Base-by-base conservation (phyloP, 1,140 invertebrate genomes). In the Drosophila athabasca region DNA sequence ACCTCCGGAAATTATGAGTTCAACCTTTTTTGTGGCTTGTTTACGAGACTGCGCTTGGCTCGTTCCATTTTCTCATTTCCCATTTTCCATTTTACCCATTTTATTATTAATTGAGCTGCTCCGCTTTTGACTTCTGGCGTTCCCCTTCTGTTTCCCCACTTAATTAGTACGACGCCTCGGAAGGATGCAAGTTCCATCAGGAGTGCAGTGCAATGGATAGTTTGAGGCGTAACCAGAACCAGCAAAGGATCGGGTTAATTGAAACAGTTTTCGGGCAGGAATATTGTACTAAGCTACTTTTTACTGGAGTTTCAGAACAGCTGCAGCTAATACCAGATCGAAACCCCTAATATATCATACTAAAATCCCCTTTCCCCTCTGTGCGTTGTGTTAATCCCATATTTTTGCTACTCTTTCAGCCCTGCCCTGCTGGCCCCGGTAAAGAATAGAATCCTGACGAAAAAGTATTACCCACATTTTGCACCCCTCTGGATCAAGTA, bases 1-100 rank as follows among this genome's bases (percentile, higher is more conserved):
- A 87, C 83, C 83, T 87, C 84, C 76, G 84, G 79, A 87, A 87
- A 88, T 87, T 87, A 88, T 88, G 84, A 87, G 79, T 78, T 82
- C 76, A 65, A 73, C 72, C 67, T 84, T 76, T 76, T 79, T 73
- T 79, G 66, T 80, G 76, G 66, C 81, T 81, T 85, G 69, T 85
- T 87, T 85, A 81, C 73, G 77, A 78, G 49, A 1, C 74, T 62
- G 44, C 48, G 72, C 67, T 73, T 51, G 66, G 50, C 22, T 57
- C 17, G 19, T 15, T 44, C 24, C 31, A 6, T 41, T 54, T 53
- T 51, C 59, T 44, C 35, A 22, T 41, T 72, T 35, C 31, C 31
- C 5, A 26, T 26, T 26, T 26, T 26, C 24, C 35, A 39, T 39
- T 39, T 39, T 13, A 11, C 26, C 50, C 81, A 66, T 83, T 85